phyloP scores from a whole-genome alignment of 2,113 vertebrate genomes.

The Nannospalax galili region DNA sequence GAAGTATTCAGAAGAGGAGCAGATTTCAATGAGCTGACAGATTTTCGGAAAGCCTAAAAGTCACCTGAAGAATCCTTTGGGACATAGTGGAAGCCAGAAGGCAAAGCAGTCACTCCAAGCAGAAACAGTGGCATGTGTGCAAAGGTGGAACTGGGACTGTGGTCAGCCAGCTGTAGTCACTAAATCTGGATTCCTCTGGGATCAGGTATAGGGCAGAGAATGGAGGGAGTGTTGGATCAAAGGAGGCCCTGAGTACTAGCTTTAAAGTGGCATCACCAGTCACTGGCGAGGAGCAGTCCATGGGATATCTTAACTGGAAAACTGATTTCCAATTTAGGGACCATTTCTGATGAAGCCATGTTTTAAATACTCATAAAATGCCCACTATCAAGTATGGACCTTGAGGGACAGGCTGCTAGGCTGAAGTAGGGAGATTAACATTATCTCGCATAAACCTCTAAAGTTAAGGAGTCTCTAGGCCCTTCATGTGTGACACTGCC shows the following conservation, averaged over 20 bases:
- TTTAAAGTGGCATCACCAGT: not conserved
- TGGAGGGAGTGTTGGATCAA: not conserved
- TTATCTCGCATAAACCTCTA: not conserved
- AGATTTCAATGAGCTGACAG: not conserved
- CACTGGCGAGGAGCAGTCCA: not conserved
- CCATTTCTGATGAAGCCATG: not conserved
- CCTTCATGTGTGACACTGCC: not conserved
- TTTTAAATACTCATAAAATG: not conserved
- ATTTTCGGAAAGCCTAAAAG: not conserved
- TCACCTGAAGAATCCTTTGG: constrained; percentile 11
- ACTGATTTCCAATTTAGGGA: constrained; percentile 2
- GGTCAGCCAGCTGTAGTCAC: not conserved
- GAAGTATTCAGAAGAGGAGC: not conserved
- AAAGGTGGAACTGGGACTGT: not conserved
- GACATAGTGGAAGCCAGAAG: not conserved
- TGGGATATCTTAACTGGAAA: not conserved
- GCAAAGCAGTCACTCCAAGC: not conserved
- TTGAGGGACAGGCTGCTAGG: not conserved
- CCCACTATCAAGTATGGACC: not conserved
- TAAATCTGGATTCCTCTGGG: not conserved
- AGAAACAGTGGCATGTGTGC: not conserved
- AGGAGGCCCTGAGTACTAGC: not conserved
- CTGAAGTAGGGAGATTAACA: constrained; percentile 1
- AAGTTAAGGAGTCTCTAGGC: not conserved
- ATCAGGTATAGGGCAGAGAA: not conserved